Base-by-base conservation (phyloP, 2,888 invertebrate genomes). In the Lochmaea crataegi region DNA sequence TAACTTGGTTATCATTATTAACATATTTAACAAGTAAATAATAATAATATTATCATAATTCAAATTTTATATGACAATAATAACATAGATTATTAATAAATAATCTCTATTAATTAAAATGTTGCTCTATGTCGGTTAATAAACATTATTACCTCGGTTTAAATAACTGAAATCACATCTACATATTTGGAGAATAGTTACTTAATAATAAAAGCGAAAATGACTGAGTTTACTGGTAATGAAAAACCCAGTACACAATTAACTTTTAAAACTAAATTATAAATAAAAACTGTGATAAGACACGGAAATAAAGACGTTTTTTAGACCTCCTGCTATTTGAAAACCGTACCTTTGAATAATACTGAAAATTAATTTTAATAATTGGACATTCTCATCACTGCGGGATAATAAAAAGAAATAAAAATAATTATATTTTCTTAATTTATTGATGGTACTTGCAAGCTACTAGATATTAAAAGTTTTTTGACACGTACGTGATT, bases 21-120 rank as follows among this genome's bases (percentile, higher is more conserved):
- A 41, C 57, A 57, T 66, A 66, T 56, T 22, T 42, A 42, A 66
- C 42, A 2, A 66, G 57, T 66, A 66, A 66, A 66, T 41, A 66
- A 57, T 66, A 65, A 26, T 51, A 57, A 66, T 66, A 66, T 57
- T 57, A 57, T 42, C 66, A 66, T 66, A 56, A 66, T 66, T 66
- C 22, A 57, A 66, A 56, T 66, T 66, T 66, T 66, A 66, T 66
- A 57, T 42, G 56, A 5, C 16, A 57, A 41, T n/a, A 51, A 65
- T 65, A 65, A 65, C 51, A 32, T 65, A 53, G 51, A 51, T 65
- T 32, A 14, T n/a, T 53, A 26, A 51, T 66, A 42, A 66, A 56
- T 57, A 57, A 66, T 66, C 32, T 66, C 41, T 42, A 7, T 11
- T 22, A 22, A 66, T 57, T 66, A 57, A 57, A 66, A 66, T 57